phyloP scores from a whole-genome alignment of 2,113 vertebrate species.

The Prietella phreatophila region DNA sequence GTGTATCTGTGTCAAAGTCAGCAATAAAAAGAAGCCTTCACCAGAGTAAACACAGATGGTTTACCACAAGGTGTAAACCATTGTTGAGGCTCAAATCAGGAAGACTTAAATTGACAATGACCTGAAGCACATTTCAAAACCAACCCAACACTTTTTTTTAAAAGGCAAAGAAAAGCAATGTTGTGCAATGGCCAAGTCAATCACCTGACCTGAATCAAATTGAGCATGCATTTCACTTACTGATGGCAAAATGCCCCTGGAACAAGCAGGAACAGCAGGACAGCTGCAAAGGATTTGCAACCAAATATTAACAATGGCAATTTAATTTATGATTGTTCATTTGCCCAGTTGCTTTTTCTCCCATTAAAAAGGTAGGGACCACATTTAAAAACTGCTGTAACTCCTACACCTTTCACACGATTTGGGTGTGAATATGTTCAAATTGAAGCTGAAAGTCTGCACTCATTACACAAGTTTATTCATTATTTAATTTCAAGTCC shows the following conservation, averaged over 20 bases:
- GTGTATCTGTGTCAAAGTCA: not conserved
- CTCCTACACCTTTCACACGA: too few relatives aligned
- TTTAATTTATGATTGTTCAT: too few relatives aligned
- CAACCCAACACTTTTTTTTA: too few relatives aligned
- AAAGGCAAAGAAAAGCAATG: not conserved
- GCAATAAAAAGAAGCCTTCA: not conserved
- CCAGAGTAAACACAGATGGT: not conserved
- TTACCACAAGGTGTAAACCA: not conserved
- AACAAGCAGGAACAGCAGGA: not conserved
- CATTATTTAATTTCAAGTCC: not conserved
- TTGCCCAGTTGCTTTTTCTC: too few relatives aligned
- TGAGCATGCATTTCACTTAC: not conserved
- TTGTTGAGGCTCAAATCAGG: too few relatives aligned
- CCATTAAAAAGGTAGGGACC: too few relatives aligned
- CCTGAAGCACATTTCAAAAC: too few relatives aligned
- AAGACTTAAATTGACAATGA: too few relatives aligned
- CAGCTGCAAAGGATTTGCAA: not conserved
- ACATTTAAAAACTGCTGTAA: too few relatives aligned
- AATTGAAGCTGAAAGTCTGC: too few relatives aligned
- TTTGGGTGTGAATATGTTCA: too few relatives aligned
- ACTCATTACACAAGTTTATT: not conserved
- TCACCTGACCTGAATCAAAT: not conserved
- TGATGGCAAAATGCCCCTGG: not conserved
- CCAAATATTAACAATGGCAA: not conserved
- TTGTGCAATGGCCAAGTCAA: not conserved